Evolutionary conservation across 1,140 invertebrate species (phyloP).

Genomic region (Drosophila seguyi): DNA sequence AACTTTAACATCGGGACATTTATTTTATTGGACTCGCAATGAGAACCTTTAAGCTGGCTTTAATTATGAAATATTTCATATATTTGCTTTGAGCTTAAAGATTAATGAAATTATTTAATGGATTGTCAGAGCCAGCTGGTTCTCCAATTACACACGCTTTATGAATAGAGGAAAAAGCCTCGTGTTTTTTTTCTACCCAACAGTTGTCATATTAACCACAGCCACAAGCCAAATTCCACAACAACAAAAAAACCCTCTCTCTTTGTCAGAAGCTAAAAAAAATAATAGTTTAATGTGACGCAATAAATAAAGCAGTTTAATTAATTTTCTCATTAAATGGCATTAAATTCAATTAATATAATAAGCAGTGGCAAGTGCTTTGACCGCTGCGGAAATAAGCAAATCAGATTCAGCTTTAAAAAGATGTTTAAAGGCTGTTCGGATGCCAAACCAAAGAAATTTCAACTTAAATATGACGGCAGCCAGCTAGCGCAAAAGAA

Average conservation of each 20-base stretch:
- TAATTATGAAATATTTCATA: conserved; percentile 1
- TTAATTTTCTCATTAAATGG: conserved; percentile 58
- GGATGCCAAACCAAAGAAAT: conserved; percentile 47
- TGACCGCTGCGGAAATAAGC: conserved; percentile 16
- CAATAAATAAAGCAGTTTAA: conserved; percentile 56
- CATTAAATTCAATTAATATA: conserved; percentile 60
- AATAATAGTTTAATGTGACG: conserved; percentile 3
- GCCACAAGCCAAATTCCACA: neutral
- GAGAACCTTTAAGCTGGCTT: neutral
- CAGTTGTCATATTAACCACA: conserved; percentile 11
- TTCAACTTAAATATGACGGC: conserved; percentile 54
- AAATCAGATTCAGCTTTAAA: conserved; percentile 6
- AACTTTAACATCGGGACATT: conserved; percentile 34
- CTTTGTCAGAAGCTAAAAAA: conserved; percentile 30
- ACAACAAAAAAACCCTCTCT: neutral
- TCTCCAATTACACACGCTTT: neutral
- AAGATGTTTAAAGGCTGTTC: neutral
- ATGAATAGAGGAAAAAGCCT: conserved; percentile 15
- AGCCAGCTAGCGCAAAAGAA: conserved; percentile 46
- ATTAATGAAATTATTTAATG: conserved; percentile 17
- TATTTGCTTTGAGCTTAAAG: neutral
- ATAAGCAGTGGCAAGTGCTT: conserved; percentile 18
- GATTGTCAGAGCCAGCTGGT: neutral
- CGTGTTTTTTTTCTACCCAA: neutral
- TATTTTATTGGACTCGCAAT: conserved; percentile 4